Base-by-base conservation (phyloP, 2,888 invertebrate genomes). In the Callinectes sapidus region DNA sequence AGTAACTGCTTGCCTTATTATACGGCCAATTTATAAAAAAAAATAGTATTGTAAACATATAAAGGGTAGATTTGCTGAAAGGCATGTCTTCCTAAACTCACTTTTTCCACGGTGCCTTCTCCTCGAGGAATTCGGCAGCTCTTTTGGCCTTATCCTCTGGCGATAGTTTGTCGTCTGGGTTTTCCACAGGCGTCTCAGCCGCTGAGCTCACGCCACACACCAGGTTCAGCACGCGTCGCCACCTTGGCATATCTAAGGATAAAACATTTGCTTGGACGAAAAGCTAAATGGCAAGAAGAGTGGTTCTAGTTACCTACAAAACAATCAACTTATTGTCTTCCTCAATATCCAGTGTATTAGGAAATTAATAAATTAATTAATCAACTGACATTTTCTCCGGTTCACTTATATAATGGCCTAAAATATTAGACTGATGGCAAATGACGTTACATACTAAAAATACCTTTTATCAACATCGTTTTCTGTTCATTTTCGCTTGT, bases 71-170 rank as follows among this genome's bases (percentile, higher is more conserved):
- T 16, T 81, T 16, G 35, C 35, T 28, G 71, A 10, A 81, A 90
- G 0, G 32, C n/a, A 23, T 71, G n/a, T 54, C n/a, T 13, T 23
- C n/a, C 5, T 23, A 48, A 0, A 89, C 92, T 92, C 61, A 92
- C 92, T 90, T 87, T n/a, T 87, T 92, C 92, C 92, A 92, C 0
- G 92, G 92, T 28, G 14, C 87, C 55, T 90, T 90, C 35, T 92
- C 90, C n/a, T 90, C 61, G 18, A 92, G 48, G 81, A 92, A 92
- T 66, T 92, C 92, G 71, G 90, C 92, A 8, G 90, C 92, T 32
- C 35, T 90, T 35, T 32, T 54, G 23, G 92, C 92, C 39, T 90
- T 92, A 6, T 92, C 87, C 87, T 92, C 92, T 28, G 92, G 90
- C n/a, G 90, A 90, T 5, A 90, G 48, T n/a, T 92, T 32, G 6